phyloP scores from a whole-genome alignment of 1,140 invertebrate genomes.

The Dendrolimus punctatus region DNA sequence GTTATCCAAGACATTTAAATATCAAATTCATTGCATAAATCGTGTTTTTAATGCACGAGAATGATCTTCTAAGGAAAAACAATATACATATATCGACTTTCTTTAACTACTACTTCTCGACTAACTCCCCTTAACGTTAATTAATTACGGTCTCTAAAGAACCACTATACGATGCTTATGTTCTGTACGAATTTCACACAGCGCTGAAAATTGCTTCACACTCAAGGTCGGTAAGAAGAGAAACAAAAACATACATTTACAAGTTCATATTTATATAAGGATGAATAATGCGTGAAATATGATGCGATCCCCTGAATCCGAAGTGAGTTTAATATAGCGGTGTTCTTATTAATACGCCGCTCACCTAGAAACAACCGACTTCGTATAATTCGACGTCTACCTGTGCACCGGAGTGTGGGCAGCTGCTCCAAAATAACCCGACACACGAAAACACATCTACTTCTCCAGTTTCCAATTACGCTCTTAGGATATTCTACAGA shows the following conservation, averaged over 20 bases:
- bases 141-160: no score
- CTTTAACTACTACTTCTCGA: no score
- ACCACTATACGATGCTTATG: no score
- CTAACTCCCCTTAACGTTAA: no score
- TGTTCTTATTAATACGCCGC: constrained; percentile 45
- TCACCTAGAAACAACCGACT: constrained; percentile 36
- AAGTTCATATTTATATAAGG: not conserved
- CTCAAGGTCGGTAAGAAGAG: not conserved
- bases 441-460: constrained; percentile 30
- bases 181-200: no score
- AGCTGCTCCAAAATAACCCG: constrained; percentile 32
- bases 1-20: no score
- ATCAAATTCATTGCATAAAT: no score
- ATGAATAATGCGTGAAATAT: constrained; percentile 22
- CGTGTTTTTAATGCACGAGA: no score
- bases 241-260: not conserved
- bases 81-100: no score
- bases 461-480: constrained; percentile 31
- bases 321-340: constrained; percentile 45
- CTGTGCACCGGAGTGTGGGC: constrained; percentile 30
- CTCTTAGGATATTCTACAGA: not conserved
- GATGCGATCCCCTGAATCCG: constrained; percentile 35
- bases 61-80: no score
- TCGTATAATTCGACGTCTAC: constrained; percentile 34
- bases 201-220: not conserved